These are phyloP conservation scores for Caenorhabditis becei DNA, from an alignment of 2,888 invertebrate species.

Conservation along the genomic window DNA sequence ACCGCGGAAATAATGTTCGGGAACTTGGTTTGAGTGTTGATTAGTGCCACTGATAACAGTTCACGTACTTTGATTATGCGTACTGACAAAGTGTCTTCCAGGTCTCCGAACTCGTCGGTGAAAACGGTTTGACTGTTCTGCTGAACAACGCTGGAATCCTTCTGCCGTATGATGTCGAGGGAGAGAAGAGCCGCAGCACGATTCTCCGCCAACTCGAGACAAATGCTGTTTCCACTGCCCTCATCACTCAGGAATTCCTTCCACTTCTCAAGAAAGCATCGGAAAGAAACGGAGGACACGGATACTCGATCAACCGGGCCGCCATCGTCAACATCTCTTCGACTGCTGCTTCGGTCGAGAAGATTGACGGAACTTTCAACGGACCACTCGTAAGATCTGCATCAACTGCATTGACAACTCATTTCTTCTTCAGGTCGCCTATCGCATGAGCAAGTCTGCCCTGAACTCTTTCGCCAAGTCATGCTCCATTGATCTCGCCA, in stretches of 20 bases:
- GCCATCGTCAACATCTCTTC: constrained; percentile 72
- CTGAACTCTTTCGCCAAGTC: constrained; percentile 72
- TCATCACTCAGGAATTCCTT: constrained; percentile 63
- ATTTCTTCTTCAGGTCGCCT: constrained; percentile 26
- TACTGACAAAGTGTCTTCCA: too few relatives aligned
- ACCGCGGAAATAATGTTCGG: neutral
- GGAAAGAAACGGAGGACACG: constrained; percentile 20
- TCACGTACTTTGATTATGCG: too few relatives aligned
- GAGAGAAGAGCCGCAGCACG: constrained; percentile 42
- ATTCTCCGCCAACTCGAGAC: constrained; percentile 46
- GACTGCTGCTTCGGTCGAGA: constrained; percentile 62
- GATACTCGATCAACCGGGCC: constrained; percentile 60
- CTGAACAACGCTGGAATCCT: constrained; percentile 65
- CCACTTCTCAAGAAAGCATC: constrained; percentile 64
- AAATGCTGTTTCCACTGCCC: constrained; percentile 40
- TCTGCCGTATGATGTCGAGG: constrained; percentile 49
- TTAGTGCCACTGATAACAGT: too few relatives aligned
- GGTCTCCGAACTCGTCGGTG: constrained; percentile 50
- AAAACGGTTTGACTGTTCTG: constrained; percentile 53
- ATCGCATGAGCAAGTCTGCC: constrained; percentile 69
- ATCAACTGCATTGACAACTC: too few relatives aligned
- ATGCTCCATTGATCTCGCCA: constrained; percentile 56
- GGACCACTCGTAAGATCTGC: constrained; percentile 41
- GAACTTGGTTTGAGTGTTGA: too few relatives aligned
- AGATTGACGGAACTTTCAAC: constrained; percentile 61